Evolutionary conservation across 2,888 invertebrate genomes (phyloP).

Genomic region (Drosophila picticornis): DNA sequence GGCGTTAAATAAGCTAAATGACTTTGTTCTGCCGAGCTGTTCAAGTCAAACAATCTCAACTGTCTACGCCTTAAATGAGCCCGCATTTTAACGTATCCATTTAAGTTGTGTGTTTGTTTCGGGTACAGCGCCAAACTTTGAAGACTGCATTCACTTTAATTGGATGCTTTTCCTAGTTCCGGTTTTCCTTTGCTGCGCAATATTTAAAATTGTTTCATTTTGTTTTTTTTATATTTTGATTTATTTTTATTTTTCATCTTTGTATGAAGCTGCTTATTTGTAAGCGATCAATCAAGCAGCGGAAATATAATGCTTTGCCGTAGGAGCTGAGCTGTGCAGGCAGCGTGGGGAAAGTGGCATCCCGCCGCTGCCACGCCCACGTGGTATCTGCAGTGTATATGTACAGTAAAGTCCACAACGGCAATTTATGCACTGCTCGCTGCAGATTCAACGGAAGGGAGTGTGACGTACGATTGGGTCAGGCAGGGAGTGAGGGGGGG

Average conservation of each 20-base stretch:
- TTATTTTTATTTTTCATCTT: conserved; percentile 1
- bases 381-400: conserved; percentile 4
- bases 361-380: conserved; percentile 34
- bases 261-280: conserved; percentile 60
- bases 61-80: conserved; percentile 5
- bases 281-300: conserved; percentile 75
- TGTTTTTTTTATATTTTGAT: background rate
- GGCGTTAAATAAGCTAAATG: conserved; percentile 56
- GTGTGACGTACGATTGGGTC: background rate
- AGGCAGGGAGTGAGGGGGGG: background rate
- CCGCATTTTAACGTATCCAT: conserved; percentile 22
- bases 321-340: background rate
- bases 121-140: background rate
- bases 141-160: conserved; percentile 11
- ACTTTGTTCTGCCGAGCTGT: conserved; percentile 13
- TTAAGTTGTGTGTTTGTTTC: conserved; percentile 16
- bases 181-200: background rate
- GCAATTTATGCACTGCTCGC: conserved; percentile 70
- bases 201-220: background rate
- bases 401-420: conserved; percentile 39
- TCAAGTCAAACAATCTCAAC: conserved; percentile 4
- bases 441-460: background rate
- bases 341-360: background rate
- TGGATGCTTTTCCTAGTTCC: conserved; percentile 9
- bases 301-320: conserved; percentile 56